Conservation (phyloP, 2,113 vertebrate genomes). For the Neotragus moschatus region DNA sequence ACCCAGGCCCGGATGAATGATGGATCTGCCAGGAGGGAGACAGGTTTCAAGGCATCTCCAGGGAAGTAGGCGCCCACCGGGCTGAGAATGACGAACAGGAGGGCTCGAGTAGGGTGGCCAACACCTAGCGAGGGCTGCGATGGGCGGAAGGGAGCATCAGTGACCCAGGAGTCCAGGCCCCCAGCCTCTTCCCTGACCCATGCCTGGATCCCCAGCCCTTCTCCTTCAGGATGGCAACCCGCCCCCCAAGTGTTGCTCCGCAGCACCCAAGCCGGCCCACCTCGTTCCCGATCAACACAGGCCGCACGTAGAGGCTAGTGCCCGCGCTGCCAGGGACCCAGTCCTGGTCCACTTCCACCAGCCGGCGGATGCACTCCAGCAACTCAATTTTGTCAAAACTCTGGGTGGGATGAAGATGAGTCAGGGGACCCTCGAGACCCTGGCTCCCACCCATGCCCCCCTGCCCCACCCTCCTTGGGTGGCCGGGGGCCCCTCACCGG, state of each 20-base stretch:
- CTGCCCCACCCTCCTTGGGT: rapidly evolving
- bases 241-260: neutral
- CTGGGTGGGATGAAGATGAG: conserved; percentile 58
- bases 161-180: neutral
- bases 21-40: conserved; percentile 90
- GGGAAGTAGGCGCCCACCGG: conserved; percentile 91
- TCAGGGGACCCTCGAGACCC: neutral
- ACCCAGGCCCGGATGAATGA: conserved; percentile 85
- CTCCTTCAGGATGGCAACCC: neutral
- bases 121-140: conserved; percentile 89
- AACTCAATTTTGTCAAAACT: conserved; percentile 85
- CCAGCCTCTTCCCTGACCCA: neutral
- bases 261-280: conserved; percentile 53
- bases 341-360: conserved; percentile 88
- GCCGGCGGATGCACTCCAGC: conserved; percentile 86
- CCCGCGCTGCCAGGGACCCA: conserved; percentile 86
- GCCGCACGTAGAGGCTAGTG: conserved; percentile 91
- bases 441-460: rapidly evolving
- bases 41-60: conserved; percentile 84
- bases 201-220: neutral
- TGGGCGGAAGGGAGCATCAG: neutral
- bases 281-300: conserved; percentile 89
- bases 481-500: conserved; percentile 81
- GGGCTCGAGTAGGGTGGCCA: conserved; percentile 72
- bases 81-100: conserved; percentile 88